Evolutionary conservation across 2,888 invertebrate genomes (phyloP), one percentile per base, ranked within the genome.

Genomic region (Ochropleura leucogaster): DNA sequence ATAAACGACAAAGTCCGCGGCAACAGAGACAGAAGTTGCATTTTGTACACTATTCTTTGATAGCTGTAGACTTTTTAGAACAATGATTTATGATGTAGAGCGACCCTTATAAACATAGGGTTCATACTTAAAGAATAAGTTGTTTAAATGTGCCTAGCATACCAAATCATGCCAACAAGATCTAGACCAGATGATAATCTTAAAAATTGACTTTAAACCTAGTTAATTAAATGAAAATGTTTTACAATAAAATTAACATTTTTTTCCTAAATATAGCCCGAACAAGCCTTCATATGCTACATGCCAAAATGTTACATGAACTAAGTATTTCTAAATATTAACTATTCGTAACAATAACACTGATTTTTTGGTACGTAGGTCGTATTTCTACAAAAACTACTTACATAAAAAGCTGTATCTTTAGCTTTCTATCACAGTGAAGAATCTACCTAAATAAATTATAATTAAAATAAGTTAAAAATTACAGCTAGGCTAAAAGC

Each of bases 371-470:
- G 83, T 72, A 67, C 16, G 18, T 47, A 57, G 10, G 40, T 71
- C 42, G 40, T 69, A 46, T 30, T 55, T 42, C 40, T 42, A 63
- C 49, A 67, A 10, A 66, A 65, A 20, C 16, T 65, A 69, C 30
- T 57, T 63, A 30, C 30, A 30, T 75, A 73, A 74, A 78, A 73
- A 79, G 68, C 63, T 46, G 49, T 40, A 14, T 30, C 44, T 40
- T 59, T 20, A 82, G 44, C 66, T 69, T 77, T 67, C 81, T 86
- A 86, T 84, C 84, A 86, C 85, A 84, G 86, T 69, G 64, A 20
- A 46, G 47, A 60, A 18, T 57, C 65, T n/a, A n/a, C n/a, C n/a
- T 66, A 60, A n/a, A 49, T 49, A 16, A 49, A 49, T 49, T 49
- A 49, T 4, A 63, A 60, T 65, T 60, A 60, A 55, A 81, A 49